Base-by-base conservation (phyloP, 2,888 invertebrate genomes). In the Lottia gigantea region DNA sequence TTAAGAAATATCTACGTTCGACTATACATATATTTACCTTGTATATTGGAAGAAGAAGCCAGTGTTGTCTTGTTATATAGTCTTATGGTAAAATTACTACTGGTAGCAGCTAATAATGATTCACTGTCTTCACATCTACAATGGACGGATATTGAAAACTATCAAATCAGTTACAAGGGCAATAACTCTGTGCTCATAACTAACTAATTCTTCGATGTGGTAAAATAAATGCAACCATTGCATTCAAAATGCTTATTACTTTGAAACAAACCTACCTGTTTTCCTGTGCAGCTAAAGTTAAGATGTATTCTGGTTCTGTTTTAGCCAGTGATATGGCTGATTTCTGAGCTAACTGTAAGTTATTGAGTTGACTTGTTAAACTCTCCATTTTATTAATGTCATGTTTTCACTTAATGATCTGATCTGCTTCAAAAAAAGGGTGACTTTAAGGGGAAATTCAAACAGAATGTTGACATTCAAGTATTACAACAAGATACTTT, bases 81-180 rank as follows among this genome's bases (percentile, higher is more conserved):
- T 16, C 80, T 69, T 26, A 84, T 78, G 14, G 73, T 76, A 67
- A 76, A 73, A 68, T 82, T 80, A 66, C 81, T 81, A 67, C 83
- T 83, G 12, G 83, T 82, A 6, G 82, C 82, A 67, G 83, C 85
- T 11, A 84, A n/a, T 49, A 76, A 45, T 26, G 74, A 75, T 61
- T 75, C 69, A 47, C 47, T 66, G 14, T 70, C 68, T 45, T 26
- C 64, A 47, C 73, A 75, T 66, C 14, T 70, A 71, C 40, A 40
- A 40, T 40, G 40, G 6, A 40, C 11, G 7, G 40, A 40, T 40
- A 40, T 40, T 4, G 31, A 31, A 40, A 8, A 11, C 8, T 6
- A 31, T 31, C 6, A 31, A 31, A 4, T 31, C n/a, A n/a, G n/a
- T n/a, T n/a, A n/a, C n/a, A n/a, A n/a, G n/a, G n/a, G 31, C 31